These are phyloP conservation scores for Scaeva pyrastri DNA, from an alignment of 2,888 invertebrate genomes.

Conservation along the genomic window DNA sequence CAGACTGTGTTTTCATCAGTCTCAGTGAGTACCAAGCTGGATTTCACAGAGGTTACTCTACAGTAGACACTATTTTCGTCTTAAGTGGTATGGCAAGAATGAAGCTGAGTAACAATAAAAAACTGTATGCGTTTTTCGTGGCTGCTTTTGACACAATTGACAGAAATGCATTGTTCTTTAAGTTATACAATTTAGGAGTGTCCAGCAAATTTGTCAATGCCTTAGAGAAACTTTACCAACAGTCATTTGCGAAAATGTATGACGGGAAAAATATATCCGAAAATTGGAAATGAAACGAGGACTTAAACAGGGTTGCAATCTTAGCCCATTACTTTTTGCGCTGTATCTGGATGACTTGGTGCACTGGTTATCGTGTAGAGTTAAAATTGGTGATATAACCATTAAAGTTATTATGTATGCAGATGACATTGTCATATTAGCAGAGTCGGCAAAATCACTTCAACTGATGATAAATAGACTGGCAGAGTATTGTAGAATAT, in stretches of 20 bases:
- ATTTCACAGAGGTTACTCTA: too few species aligned
- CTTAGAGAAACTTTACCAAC: constrained; percentile 7
- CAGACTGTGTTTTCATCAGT: too few species aligned
- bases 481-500: neutral
- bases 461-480: constrained; percentile 4
- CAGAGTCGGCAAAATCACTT: neutral
- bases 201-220: neutral
- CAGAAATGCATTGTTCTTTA: constrained; percentile 1
- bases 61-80: too few species aligned
- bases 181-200: constrained; percentile 3
- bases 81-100: too few species aligned
- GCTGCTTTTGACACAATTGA: constrained; percentile 10
- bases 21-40: too few species aligned
- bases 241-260: neutral
- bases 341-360: neutral
- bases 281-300: constrained; percentile 5
- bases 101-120: neutral
- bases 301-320: neutral
- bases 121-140: neutral
- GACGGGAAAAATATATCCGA: neutral
- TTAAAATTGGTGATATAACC: too few species aligned
- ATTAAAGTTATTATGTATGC: neutral
- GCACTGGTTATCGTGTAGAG: neutral
- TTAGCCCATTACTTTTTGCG: neutral
- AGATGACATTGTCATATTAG: constrained; percentile 8